phyloP scores from a whole-genome alignment of 1,140 invertebrate species.

The Drosophila yakuba region DNA sequence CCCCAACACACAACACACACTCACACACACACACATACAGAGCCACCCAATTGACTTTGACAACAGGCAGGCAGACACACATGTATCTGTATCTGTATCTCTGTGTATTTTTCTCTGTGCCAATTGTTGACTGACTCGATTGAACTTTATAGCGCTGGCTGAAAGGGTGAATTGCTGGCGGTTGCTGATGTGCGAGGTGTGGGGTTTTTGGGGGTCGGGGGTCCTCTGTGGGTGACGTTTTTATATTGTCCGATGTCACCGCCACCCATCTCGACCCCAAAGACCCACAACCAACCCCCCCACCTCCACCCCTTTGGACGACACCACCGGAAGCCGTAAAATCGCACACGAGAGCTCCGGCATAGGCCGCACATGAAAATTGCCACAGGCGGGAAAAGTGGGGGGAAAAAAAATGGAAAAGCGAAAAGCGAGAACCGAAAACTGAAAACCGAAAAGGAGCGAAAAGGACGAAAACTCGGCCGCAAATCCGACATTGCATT shows the following conservation, averaged over 20 bases:
- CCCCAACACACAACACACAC: not conserved
- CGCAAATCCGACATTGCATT: conserved; percentile 77
- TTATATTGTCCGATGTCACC: conserved; percentile 62
- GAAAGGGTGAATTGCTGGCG: conserved; percentile 7
- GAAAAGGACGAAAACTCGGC: conserved; percentile 36
- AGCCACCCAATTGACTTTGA: conserved; percentile 73
- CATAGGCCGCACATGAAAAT: conserved; percentile 58
- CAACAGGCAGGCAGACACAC: conserved; percentile 42
- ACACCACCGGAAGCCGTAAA: conserved; percentile 67
- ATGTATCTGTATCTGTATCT: conserved; percentile 29
- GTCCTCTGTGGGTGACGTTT: conserved; percentile 38
- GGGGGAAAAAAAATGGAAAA: conserved; percentile 13
- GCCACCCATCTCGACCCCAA: conserved; percentile 12
- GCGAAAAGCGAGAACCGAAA: conserved; percentile 14
- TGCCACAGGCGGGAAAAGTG: conserved; percentile 33
- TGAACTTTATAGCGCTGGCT: conserved; percentile 61
- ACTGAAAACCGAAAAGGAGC: conserved; percentile 4
- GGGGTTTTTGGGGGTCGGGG: not conserved
- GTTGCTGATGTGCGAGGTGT: not conserved
- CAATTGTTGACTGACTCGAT: conserved; percentile 78
- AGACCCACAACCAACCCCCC: too few species aligned
- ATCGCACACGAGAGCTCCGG: conserved; percentile 47
- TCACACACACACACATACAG: conserved; percentile 3
- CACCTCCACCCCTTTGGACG: not conserved
- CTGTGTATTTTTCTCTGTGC: conserved; percentile 38